A percentile compares a stretch with the other conserved stretches of the same genome.
Conservation (phyloP, 2,113 vertebrate species). For the Alectura lathami region DNA sequence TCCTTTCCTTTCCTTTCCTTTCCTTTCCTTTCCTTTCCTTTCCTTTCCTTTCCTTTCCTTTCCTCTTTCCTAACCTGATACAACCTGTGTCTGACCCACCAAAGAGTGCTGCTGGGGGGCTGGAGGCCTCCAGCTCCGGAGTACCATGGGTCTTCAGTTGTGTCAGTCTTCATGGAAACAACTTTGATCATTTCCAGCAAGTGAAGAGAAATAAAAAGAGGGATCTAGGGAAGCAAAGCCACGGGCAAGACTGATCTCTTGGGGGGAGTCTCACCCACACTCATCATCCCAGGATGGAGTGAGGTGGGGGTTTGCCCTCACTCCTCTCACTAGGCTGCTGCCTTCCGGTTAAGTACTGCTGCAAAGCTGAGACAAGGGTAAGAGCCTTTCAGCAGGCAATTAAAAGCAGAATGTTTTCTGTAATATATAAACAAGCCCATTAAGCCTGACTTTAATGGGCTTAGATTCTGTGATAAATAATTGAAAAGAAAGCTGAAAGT, state of each 20-base stretch:
- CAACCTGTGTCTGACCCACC: not conserved
- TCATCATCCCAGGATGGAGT: not conserved
- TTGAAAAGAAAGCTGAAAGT: conserved; percentile 65
- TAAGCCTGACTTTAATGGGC: conserved; percentile 66
- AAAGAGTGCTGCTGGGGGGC: not conserved
- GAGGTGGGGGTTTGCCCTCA: not conserved
- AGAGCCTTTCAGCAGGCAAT: conserved; percentile 60
- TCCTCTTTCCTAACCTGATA: not conserved
- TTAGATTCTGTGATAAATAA: conserved; percentile 70
- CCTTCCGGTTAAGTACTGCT: not conserved
- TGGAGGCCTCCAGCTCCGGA: not conserved
- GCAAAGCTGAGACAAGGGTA: not conserved
- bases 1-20: not conserved
- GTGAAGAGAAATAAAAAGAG: not conserved
- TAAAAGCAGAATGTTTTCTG: conserved; percentile 65
- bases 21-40: not conserved
- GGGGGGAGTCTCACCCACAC: not conserved
- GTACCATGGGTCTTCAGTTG: not conserved
- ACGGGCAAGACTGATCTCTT: not conserved
- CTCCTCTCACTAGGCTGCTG: not conserved
- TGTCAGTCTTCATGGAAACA: not conserved
- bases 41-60: too few relatives aligned
- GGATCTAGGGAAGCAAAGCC: not conserved
- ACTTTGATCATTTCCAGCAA: conserved; percentile 1
- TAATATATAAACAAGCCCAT: conserved; percentile 66